Conservation (phyloP, 2,888 invertebrate genomes). For the Platypus cylindrus region DNA sequence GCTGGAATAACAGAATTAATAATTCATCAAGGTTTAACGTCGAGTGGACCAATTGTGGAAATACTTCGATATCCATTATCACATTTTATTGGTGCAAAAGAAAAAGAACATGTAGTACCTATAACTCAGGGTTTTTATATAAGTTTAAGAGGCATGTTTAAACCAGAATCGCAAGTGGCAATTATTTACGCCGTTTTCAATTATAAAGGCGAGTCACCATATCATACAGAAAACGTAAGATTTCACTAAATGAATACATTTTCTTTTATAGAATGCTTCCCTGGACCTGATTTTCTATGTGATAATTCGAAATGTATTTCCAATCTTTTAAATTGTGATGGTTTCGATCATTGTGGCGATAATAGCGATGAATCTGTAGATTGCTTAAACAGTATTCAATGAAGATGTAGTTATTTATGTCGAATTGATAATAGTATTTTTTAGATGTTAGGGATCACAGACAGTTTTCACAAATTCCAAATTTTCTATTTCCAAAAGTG, state of each 20-base stretch:
- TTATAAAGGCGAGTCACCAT: conserved; percentile 42
- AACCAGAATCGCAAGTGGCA: conserved; percentile 47
- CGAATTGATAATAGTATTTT: conserved; percentile 7
- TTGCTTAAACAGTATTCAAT: conserved; percentile 39
- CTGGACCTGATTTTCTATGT: conserved; percentile 56
- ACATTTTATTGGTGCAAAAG: conserved; percentile 23
- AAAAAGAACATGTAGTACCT: conserved; percentile 48
- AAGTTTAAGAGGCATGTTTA: conserved; percentile 51
- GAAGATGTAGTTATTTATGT: neutral
- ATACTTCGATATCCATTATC: conserved; percentile 41
- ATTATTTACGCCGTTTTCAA: conserved; percentile 60
- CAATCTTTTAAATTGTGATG: conserved; percentile 54
- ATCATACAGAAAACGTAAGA: neutral
- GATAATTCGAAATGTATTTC: conserved; percentile 59
- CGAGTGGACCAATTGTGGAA: conserved; percentile 47
- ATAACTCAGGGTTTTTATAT: conserved; percentile 56
- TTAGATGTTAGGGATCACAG: conserved; percentile 46
- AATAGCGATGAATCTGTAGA: conserved; percentile 51
- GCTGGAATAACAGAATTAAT: conserved; percentile 48
- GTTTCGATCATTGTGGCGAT: conserved; percentile 66
- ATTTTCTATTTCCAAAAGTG: conserved; percentile 59
- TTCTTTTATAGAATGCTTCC: conserved; percentile 46
- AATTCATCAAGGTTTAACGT: conserved; percentile 55
- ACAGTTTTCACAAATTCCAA: conserved; percentile 55
- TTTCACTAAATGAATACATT: neutral